Evolutionary conservation across 2,113 vertebrate species (phyloP), one percentile per base, ranked within the genome.

Genomic region (Triplophysa dalaica): DNA sequence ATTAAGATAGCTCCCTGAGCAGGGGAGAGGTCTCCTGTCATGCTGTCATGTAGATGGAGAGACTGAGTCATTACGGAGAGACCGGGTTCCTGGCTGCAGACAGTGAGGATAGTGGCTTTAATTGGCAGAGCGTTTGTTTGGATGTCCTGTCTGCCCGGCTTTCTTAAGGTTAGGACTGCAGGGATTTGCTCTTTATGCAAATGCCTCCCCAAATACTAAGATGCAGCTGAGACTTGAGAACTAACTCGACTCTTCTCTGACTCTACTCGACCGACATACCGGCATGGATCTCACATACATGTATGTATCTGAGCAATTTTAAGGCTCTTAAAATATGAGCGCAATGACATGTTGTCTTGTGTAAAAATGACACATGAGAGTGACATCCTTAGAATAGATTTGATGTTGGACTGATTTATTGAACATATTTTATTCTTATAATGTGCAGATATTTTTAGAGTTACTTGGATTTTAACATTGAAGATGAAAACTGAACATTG

Each of bases 81-180:
- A 62, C 58, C 38, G 70, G 60, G 82, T 69, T 76, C 78, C 75
- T 84, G 70, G 80, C 67, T 75, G 63, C 82, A 82, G 80, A 74
- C 81, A 82, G 72, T 77, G 80, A 82, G 66, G 70, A 78, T 75
- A 76, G 77, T 73, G 79, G 61, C 77, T 83, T 83, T 86, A 86
- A 85, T 84, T 87, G 84, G 83, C 81, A 83, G 79, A 85, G 77
- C 74, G 81, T 84, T 86, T 82, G 84, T 84, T 84, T 84, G 80
- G 80, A 52, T 79, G 77, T 73, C 75, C 78, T 82, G 60, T 58
- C 77, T 50, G 80, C 73, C 70, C 72, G 52, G 78, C 77, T 77
- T 79, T 80, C 80, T 85, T 85, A 85, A 85, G 83, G 83, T 85
- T 85, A 85, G 72, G 83, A 82, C 83, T 82, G 83, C 77, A 7